A percentile compares a stretch with the other conserved stretches of the same genome.
Conservation (phyloP, 1,140 invertebrate genomes). For the Drosophila orena region DNA sequence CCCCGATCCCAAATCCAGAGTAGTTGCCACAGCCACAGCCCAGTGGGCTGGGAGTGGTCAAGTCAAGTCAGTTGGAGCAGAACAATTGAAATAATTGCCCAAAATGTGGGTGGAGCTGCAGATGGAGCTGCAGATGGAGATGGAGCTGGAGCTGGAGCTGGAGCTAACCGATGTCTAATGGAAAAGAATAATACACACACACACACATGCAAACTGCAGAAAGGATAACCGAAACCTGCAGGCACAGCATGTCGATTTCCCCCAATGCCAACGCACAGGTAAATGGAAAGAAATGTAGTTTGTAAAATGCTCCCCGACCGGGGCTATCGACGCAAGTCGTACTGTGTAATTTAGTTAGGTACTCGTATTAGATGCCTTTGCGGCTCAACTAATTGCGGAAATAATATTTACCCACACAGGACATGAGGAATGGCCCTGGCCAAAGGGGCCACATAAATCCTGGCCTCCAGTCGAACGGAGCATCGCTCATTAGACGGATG, state of each 20-base stretch:
- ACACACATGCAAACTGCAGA: conserved; percentile 4
- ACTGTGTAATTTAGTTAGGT: conserved; percentile 6
- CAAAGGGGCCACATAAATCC: conserved; percentile 50
- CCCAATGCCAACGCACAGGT: conserved; percentile 31
- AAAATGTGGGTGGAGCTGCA: conserved; percentile 21
- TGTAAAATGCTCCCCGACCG: background rate
- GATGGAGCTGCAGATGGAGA: background rate
- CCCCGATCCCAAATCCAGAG: conserved; percentile 10
- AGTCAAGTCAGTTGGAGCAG: conserved; percentile 33
- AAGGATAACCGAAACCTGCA: conserved; percentile 20
- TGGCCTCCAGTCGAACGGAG: conserved; percentile 1
- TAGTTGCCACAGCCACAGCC: conserved; percentile 34
- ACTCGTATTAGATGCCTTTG: background rate
- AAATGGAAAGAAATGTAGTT: conserved; percentile 16
- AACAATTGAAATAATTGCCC: conserved; percentile 62
- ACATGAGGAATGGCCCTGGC: conserved; percentile 10
- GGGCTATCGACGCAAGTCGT: conserved; percentile 16
- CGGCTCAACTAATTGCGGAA: conserved; percentile 47
- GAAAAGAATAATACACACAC: conserved; percentile 37
- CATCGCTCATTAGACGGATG: conserved; percentile 38
- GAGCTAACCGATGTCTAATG: conserved; percentile 45
- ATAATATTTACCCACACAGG: conserved; percentile 56
- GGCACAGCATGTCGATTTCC: conserved; percentile 42
- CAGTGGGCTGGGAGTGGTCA: conserved; percentile 20
- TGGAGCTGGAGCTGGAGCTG: background rate